phyloP scores from a whole-genome alignment of 2,113 vertebrate species.

The Tachycineta bicolor region DNA sequence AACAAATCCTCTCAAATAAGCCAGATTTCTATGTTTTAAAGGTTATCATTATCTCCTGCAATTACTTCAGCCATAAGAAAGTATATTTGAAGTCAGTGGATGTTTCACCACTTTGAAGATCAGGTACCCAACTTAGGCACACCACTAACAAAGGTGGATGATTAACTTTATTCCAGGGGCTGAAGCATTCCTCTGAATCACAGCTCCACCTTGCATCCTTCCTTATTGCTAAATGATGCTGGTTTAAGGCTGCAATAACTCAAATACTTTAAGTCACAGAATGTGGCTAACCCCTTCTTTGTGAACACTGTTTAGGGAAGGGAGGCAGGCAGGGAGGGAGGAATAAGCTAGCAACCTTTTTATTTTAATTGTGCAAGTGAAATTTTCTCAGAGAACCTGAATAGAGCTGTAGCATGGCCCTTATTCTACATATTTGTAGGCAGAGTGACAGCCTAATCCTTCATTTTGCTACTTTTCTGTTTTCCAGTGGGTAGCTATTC shows the following conservation, averaged over 20 bases:
- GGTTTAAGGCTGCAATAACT: neutral
- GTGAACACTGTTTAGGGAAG: neutral
- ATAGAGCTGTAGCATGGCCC: rapidly evolving
- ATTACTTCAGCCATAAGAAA: neutral
- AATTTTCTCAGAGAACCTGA: neutral
- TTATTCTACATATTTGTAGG: neutral
- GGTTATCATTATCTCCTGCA: neutral
- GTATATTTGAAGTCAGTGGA: neutral
- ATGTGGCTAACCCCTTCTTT: neutral
- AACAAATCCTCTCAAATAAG: neutral
- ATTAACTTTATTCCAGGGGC: conserved; percentile 12
- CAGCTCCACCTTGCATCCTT: conserved; percentile 22
- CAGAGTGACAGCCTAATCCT: neutral
- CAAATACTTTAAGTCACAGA: neutral
- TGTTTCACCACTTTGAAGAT: conserved; percentile 18
- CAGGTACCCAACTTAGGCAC: neutral
- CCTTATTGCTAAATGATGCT: neutral
- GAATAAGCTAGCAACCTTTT: neutral
- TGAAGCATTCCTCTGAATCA: conserved; percentile 34
- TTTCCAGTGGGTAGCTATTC: neutral
- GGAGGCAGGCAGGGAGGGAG: no score
- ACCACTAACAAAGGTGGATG: neutral
- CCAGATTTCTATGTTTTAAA: neutral
- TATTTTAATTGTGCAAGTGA: neutral
- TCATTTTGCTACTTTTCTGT: neutral